These are phyloP conservation scores for Elaphurus davidianus DNA, from an alignment of 2,113 vertebrate genomes.

Conservation along the genomic window DNA sequence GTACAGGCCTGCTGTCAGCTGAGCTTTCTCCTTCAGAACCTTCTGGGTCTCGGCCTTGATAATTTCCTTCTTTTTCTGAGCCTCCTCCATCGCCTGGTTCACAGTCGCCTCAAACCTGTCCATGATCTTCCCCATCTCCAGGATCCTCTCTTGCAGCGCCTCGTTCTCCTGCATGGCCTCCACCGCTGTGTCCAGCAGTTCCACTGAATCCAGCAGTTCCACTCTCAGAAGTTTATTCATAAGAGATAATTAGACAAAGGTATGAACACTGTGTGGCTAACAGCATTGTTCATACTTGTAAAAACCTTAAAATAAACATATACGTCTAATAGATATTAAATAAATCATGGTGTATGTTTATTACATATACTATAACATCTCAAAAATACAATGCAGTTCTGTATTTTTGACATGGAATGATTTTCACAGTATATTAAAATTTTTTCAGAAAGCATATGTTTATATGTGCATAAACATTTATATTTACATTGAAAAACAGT, in stretches of 20 bases:
- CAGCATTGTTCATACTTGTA: background rate
- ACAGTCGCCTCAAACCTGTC: conserved; percentile 87
- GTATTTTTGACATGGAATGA: background rate
- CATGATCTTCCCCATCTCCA: conserved; percentile 90
- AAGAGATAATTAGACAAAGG: background rate
- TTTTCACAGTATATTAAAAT: background rate
- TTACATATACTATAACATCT: background rate
- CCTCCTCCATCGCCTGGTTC: conserved; percentile 85
- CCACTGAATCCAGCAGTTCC: background rate
- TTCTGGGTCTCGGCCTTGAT: conserved; percentile 81
- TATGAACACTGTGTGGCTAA: background rate
- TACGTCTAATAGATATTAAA: background rate
- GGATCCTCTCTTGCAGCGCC: conserved; percentile 79
- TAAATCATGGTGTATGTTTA: background rate
- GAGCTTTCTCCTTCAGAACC: conserved; percentile 87
- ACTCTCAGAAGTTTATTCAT: conserved; percentile 19
- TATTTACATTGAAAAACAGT: background rate
- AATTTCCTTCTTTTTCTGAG: conserved; percentile 83
- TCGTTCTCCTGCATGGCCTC: conserved; percentile 72
- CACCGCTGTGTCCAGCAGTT: conserved; percentile 65
- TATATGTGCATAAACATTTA: background rate
- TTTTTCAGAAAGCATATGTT: background rate
- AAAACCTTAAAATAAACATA: conserved; percentile 17
- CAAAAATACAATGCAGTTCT: background rate
- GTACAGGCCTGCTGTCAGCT: conserved; percentile 86